Conservation (phyloP, 2,797 vertebrate genomes). For the Podargus strigoides region DNA sequence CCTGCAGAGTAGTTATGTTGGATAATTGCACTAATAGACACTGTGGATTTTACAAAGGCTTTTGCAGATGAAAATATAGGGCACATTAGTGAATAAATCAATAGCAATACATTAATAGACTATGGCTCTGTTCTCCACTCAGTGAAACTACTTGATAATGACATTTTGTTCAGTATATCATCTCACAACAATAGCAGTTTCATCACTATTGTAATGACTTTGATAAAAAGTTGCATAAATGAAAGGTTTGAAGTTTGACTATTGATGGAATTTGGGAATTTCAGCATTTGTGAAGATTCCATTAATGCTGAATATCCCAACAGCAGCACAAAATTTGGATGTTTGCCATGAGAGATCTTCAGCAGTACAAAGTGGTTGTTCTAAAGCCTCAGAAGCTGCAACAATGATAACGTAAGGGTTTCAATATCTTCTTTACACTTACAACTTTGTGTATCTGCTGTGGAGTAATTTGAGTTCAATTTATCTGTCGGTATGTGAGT, state of each 20-base stretch:
- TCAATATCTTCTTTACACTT: neutral
- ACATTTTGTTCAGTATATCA: constrained; percentile 21
- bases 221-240: constrained; percentile 8
- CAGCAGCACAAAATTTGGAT: neutral
- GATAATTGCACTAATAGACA: constrained; percentile 14
- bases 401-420: neutral
- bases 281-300: neutral
- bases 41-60: constrained; percentile 9
- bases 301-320: neutral
- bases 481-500: constrained; percentile 15
- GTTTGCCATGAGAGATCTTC: neutral
- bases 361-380: neutral
- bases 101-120: constrained; percentile 25
- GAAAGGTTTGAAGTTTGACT: constrained; percentile 17
- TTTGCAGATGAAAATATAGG: constrained; percentile 21
- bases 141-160: constrained; percentile 25
- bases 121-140: neutral
- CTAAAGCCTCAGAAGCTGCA: neutral
- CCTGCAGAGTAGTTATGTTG: neutral
- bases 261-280: neutral
- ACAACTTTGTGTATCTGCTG: constrained; percentile 5
- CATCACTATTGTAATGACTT: constrained; percentile 10
- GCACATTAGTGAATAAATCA: constrained; percentile 26
- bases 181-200: constrained; percentile 41
- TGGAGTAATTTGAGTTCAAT: neutral